Base-by-base conservation (phyloP, 2,113 vertebrate genomes). In the Neogale vison region DNA sequence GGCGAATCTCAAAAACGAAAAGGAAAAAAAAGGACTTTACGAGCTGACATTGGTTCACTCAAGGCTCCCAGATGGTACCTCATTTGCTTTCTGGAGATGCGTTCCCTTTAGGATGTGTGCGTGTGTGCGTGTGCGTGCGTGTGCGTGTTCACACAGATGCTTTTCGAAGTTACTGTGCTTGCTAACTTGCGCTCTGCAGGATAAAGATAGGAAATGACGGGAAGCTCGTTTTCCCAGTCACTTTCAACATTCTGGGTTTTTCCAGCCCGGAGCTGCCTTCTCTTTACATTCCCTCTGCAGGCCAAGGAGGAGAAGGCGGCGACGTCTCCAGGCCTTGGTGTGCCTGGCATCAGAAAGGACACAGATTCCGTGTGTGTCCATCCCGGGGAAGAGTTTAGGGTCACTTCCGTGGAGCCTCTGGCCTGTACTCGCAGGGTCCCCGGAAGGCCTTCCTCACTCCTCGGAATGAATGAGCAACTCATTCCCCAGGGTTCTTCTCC, bases 311-410 rank as follows among this genome's bases (percentile, higher is more conserved):
- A 36, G n/a, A 2, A 36, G 4, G 14, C n/a, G 3, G 13, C 14
- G 34, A 9, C 0, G 29, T 4, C 2, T 24, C 50, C 2, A 17
- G 83, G 26, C 39, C 77, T 29, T 0, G 0, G 42, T 47, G 6
- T 2, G 57, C 10, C 13, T 10, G 74, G 63, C 23, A 4, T 42
- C 7, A 2, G 50, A 69, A 61, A 34, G 14, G 85, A 31, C 34
- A 7, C 18, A 15, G 72, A 3, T 24, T 7, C 24, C 2, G n/a
- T 52, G 65, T 17, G 0, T 4, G 9, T 13, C 4, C 0, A 0
- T 21, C 72, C 87, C 23, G 39, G 59, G 90, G 21, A 10, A 0
- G 15, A 3, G 36, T 3, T 52, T 1, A 5, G 21, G 61, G 61
- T 2, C 1, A 31, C 24, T 47, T 69, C 72, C 59, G 15, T 47